Base-by-base conservation (phyloP, 2,797 vertebrate species). In the Microctenopoma stevenorrisi region DNA sequence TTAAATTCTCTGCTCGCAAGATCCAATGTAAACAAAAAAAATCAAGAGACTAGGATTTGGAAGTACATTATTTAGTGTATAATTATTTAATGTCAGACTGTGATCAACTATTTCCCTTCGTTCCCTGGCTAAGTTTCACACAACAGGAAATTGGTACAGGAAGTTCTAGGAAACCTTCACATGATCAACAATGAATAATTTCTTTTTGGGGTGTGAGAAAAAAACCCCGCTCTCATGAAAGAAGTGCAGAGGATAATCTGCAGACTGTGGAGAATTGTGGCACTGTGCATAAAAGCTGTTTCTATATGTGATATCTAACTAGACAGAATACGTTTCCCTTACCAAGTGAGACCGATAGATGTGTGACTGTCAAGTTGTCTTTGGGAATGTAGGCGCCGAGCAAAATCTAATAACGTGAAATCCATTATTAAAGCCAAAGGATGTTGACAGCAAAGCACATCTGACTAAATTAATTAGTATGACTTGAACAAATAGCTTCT, bases 391-490 rank as follows among this genome's bases (percentile, higher is more conserved):
- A 58, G 85, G 84, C 30, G 57, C 30, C 7, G 44, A 48, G 70
- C 63, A 38, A 12, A 67, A 83, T 76, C 68, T 68, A 78, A 81
- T 81, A 47, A 74, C 18, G 68, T 49, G 11, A 69, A 74, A 76
- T 74, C 72, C 65, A 75, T 76, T 80, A 83, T 74, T 66, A 83
- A 81, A 85, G 62, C 51, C 58, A 58, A 61, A 78, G 76, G 74
- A 80, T 79, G 81, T 56, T 68, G 81, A 83, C 82, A 79, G 70
- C 67, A 44, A 78, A 69, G 75, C 61, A 60, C 16, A 4, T 80
- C 76, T 68, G 71, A 46, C 64, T 78, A 84, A 88, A 88, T 88
- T 67, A 90, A 90, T 91, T 76, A 84, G 73, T 69, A 30, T 4
- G 76, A 69, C 78, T 84, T 66, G 44, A 74, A 71, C 81, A 85